Evolutionary conservation across 1,140 invertebrate species (phyloP), one percentile per base, ranked within the genome.

Genomic region (Drosophila tropicalis): DNA sequence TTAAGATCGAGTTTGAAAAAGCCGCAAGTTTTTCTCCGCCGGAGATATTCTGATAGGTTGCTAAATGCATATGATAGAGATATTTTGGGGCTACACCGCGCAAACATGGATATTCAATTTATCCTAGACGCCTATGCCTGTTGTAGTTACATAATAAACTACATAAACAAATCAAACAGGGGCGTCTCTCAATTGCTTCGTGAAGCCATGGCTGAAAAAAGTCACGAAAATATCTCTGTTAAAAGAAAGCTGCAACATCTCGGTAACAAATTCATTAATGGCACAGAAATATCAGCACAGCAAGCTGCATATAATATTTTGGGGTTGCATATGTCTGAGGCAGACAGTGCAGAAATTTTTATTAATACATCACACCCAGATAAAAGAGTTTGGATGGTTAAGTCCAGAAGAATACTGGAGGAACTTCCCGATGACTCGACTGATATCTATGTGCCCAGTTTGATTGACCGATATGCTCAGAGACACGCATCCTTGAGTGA

Each of bases 271-370:
- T 51, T 51, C 22, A 25, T 25, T 12, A 51, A 22, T 51, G 47
- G 17, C 7, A 51, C 47, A 22, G 47, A 51, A 17, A 51, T 51
- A 51, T 51, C 47, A 25, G 47, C 47, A 51, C 17, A 22, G 47
- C 7, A 51, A 51, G 13, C 40, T 41, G 47, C 17, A 2, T 41
- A 41, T 15, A 41, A 41, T 41, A 4, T 41, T 41, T 41, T 41
- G 22, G 22, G 22, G 3, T 25, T 25, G 22, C 22, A 25, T 5
- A 41, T 1, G n/a, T 41, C 13, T 15, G 40, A 41, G 40, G n/a
- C 13, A 41, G 22, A 25, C 22, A 4, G 22, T 25, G 22, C 22
- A 25, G 22, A 25, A 25, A 25, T 25, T 25, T 25, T 25, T 25
- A 25, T 25, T 6, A n/a, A 41, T 6, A 17, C 40, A 17, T 41